A percentile compares a stretch with the other conserved stretches of the same genome.
phyloP scores from a whole-genome alignment of 2,888 invertebrate species.

The Watsonalla cultraria region DNA sequence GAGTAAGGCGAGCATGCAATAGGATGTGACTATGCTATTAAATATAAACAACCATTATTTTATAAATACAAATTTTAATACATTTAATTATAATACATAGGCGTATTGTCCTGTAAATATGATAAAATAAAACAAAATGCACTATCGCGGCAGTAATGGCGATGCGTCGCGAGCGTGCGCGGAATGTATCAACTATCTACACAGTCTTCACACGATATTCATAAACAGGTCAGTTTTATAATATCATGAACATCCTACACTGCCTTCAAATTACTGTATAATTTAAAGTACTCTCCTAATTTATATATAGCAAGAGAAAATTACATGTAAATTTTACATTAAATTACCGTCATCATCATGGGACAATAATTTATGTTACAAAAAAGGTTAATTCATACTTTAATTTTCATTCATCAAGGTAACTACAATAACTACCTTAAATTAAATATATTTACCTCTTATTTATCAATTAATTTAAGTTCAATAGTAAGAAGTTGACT shows the following conservation, averaged over 20 bases:
- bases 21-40: constrained; percentile 7
- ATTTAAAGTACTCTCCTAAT: not conserved
- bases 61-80: constrained; percentile 37
- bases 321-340: too few species aligned
- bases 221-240: not conserved
- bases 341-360: too few species aligned
- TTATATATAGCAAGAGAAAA: too few species aligned
- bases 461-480: too few species aligned
- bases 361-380: too few species aligned
- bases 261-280: not conserved
- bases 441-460: too few species aligned
- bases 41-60: constrained; percentile 21
- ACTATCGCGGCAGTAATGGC: constrained; percentile 33
- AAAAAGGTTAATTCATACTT: too few species aligned
- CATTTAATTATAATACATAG: constrained; percentile 40
- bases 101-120: constrained; percentile 53
- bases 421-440: too few species aligned
- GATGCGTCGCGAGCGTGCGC: constrained; percentile 29
- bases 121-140: constrained; percentile 24
- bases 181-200: constrained; percentile 26
- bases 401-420: too few species aligned
- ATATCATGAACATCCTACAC: not conserved
- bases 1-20: not conserved
- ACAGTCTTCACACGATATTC: constrained; percentile 13
- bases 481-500: too few species aligned